A percentile compares a stretch with the other conserved stretches of the same genome.
Evolutionary conservation across 2,797 vertebrate species (phyloP).

Genomic region (Pelodytes ibericus): DNA sequence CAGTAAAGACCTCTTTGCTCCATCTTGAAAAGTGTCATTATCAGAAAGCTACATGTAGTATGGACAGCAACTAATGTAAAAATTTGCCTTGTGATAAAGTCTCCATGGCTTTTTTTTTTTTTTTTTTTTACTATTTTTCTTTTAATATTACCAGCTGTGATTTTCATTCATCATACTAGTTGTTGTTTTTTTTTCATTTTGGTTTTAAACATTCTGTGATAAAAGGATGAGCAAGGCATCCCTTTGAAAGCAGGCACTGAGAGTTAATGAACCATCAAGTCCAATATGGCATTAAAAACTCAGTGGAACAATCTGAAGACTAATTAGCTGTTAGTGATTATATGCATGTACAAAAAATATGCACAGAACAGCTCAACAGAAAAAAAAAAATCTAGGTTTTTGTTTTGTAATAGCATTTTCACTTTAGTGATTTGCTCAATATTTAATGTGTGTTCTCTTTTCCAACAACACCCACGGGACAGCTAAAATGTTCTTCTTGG

Average conservation of each 20-base stretch:
- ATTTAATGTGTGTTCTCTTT: conserved; percentile 55
- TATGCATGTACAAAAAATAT: not conserved
- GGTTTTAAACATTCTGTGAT: not conserved
- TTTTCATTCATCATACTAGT: no score
- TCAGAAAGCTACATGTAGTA: no score
- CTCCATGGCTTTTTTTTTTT: no score
- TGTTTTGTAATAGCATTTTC: conserved; percentile 42
- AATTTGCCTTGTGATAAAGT: no score
- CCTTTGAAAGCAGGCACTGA: not conserved
- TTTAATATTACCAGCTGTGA: no score
- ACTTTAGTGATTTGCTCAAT: conserved; percentile 53
- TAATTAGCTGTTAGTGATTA: conserved; percentile 13
- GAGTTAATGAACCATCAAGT: conserved; percentile 2
- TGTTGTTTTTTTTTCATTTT: not conserved
- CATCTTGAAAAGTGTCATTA: no score
- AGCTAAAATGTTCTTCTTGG: conserved; percentile 55
- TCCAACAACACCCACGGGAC: conserved; percentile 55
- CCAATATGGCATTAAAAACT: not conserved
- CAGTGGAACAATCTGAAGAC: not conserved
- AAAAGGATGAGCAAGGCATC: not conserved
- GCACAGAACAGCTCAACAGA: conserved; percentile 7
- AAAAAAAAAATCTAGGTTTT: conserved; percentile 9
- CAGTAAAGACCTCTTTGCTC: no score
- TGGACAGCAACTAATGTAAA: no score
- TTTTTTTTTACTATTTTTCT: no score